Percentiles rank a stretch among this genome's conserved stretches.
phyloP scores from a whole-genome alignment of 2,888 invertebrate species.

The Scotopteryx bipunctaria region DNA sequence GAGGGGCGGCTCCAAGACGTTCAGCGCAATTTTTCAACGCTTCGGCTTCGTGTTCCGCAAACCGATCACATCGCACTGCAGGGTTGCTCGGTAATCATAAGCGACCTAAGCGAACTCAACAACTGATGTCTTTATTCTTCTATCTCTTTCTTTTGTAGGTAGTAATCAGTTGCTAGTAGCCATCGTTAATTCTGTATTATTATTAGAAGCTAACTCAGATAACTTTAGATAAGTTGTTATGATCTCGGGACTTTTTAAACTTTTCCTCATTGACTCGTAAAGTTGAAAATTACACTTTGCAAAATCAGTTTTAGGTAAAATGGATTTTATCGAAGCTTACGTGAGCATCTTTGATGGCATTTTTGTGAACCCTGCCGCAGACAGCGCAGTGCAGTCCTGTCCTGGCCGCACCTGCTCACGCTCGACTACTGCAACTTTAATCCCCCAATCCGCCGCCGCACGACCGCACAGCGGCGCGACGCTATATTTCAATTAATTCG shows the following conservation, averaged over 20 bases:
- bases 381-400: conserved; percentile 55
- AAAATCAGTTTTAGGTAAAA: too few species aligned
- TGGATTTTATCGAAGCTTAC: background rate
- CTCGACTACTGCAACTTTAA: conserved; percentile 76
- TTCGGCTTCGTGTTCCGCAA: conserved; percentile 73
- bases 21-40: conserved; percentile 79
- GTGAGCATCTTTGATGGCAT: background rate
- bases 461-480: conserved; percentile 71
- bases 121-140: conserved; percentile 4
- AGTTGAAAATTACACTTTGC: too few species aligned
- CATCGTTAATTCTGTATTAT: too few species aligned
- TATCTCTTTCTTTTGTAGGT: background rate
- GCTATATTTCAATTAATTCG: conserved; percentile 82
- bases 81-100: conserved; percentile 26
- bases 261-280: too few species aligned
- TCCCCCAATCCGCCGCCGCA: conserved; percentile 74
- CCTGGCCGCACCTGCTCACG: conserved; percentile 65
- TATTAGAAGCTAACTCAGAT: too few species aligned
- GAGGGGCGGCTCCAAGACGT: conserved; percentile 71
- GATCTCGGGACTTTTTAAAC: too few species aligned
- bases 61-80: conserved; percentile 64
- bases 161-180: too few species aligned
- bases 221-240: too few species aligned
- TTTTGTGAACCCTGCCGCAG: conserved; percentile 17
- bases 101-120: background rate